Conservation (phyloP, 23 tunicate genomes). For the Halocynthia roretzi region DNA sequence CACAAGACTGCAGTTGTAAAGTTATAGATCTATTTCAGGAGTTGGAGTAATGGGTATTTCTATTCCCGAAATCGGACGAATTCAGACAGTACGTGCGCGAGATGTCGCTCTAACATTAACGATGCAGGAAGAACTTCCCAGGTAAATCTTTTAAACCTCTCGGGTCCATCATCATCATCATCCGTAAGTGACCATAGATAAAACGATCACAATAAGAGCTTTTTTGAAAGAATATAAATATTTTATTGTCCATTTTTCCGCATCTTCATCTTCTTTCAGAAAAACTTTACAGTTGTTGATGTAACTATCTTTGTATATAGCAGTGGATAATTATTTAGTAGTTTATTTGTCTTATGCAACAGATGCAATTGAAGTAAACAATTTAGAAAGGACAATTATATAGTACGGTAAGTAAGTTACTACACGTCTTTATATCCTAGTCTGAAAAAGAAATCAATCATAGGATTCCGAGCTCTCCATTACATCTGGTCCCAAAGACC, state of each 20-base stretch:
- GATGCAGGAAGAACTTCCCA: constrained; percentile 31
- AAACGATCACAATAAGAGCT: no score
- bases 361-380: no score
- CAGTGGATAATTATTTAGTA: no score
- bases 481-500: constrained; percentile 37
- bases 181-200: not conserved
- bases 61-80: constrained; percentile 24
- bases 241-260: not conserved
- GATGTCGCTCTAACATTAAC: constrained; percentile 43
- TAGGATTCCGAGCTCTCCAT: constrained; percentile 48
- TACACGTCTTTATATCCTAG: constrained; percentile 2
- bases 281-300: no score
- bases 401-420: no score
- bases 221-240: not conserved
- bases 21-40: constrained; percentile 23
- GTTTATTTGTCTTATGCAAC: no score
- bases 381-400: no score
- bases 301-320: no score
- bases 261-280: not conserved
- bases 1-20: not conserved
- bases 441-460: constrained; percentile 31
- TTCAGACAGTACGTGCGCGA: constrained; percentile 35
- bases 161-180: not conserved
- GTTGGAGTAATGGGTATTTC: constrained; percentile 41
- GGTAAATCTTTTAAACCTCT: constrained; percentile 7